Evolutionary conservation across 2,113 vertebrate genomes (phyloP).

Genomic region (Microtus ochrogaster): DNA sequence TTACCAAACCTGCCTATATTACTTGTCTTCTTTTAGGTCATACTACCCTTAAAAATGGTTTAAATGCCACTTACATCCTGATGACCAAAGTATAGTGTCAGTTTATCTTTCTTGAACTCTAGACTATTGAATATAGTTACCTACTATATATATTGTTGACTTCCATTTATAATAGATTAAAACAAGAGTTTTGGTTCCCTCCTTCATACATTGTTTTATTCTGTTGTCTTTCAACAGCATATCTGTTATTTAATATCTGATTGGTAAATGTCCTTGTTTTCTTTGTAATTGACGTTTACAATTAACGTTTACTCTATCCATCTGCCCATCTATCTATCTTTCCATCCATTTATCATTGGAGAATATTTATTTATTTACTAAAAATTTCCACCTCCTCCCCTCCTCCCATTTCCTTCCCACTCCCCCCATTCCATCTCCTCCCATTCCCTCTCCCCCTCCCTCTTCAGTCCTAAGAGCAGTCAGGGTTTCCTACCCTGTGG

Average conservation of each 20-base stretch:
- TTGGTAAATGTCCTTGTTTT: not conserved
- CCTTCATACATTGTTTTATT: not conserved
- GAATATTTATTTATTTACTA: too few relatives aligned
- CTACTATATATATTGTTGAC: not conserved
- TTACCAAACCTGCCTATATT: constrained; percentile 16
- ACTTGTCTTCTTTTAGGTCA: constrained; percentile 9
- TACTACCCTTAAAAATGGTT: not conserved
- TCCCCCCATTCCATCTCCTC: too few relatives aligned
- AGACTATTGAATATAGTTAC: not conserved
- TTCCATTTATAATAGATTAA: not conserved
- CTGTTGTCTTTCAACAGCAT: not conserved
- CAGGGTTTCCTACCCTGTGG: too few relatives aligned
- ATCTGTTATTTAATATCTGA: not conserved
- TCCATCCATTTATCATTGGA: not conserved
- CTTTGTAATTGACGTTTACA: not conserved
- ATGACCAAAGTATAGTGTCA: not conserved
- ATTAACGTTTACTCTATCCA: not conserved
- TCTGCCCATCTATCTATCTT: not conserved
- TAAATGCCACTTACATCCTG: not conserved
- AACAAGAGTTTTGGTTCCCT: not conserved
- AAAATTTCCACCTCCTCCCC: too few relatives aligned
- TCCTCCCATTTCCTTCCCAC: too few relatives aligned
- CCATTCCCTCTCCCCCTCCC: too few relatives aligned
- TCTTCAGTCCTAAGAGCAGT: too few relatives aligned
- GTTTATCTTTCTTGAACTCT: not conserved